Conservation (phyloP, 2,797 vertebrate species). For the Crypturellus tataupa region DNA sequence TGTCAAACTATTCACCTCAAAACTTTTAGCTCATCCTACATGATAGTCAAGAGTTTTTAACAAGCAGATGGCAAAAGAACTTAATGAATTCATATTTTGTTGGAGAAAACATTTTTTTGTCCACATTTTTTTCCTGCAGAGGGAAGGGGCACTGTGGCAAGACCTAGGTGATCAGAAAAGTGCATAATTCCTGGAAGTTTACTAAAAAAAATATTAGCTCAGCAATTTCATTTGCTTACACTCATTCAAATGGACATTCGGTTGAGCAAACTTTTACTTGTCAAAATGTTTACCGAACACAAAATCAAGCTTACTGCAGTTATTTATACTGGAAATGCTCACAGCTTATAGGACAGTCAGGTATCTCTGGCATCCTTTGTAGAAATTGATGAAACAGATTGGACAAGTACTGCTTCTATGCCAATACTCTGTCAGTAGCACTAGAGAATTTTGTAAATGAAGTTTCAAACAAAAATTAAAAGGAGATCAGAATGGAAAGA, state of each 20-base stretch:
- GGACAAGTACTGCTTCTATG: background rate
- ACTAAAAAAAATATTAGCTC: background rate
- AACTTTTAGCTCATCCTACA: background rate
- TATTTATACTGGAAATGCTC: background rate
- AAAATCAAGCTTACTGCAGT: background rate
- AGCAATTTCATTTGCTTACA: background rate
- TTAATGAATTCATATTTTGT: background rate
- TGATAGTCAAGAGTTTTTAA: background rate
- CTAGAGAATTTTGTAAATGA: background rate
- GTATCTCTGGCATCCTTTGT: background rate
- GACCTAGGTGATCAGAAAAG: background rate
- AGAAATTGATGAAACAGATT: background rate
- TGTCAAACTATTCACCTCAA: background rate
- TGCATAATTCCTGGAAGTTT: background rate
- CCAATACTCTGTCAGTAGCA: background rate
- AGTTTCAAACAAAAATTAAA: background rate
- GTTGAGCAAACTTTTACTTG: background rate
- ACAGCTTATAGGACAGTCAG: background rate
- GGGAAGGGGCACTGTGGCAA: background rate
- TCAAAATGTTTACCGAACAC: background rate
- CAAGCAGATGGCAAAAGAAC: background rate
- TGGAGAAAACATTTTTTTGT: background rate
- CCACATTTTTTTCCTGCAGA: background rate
- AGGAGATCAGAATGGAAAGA: background rate
- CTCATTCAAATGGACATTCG: background rate